Percentiles rank a stretch among this genome's conserved stretches.
Evolutionary conservation across 2,888 invertebrate genomes (phyloP).

Genomic region (Ophraella communa): DNA sequence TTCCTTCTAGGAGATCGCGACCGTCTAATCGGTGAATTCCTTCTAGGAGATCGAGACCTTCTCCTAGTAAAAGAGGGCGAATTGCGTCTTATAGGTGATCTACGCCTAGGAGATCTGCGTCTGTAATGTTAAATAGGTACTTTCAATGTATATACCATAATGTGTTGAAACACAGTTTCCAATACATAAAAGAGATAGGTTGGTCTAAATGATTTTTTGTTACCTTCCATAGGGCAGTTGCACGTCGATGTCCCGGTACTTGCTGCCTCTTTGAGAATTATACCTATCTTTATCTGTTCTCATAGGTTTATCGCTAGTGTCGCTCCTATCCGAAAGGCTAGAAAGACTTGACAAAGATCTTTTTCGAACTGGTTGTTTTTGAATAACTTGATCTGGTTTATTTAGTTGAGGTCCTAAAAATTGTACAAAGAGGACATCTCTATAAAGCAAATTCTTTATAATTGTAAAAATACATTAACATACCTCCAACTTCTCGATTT

Average conservation of each 20-base stretch:
- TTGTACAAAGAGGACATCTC: background rate
- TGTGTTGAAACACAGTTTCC: too few relatives aligned
- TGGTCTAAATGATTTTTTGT: too few relatives aligned
- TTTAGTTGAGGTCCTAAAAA: background rate
- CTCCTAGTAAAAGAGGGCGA: slow-evolving; percentile 16
- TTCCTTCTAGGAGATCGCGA: slow-evolving; percentile 22
- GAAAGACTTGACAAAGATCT: slow-evolving; percentile 64
- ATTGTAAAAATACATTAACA: background rate
- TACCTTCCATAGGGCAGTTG: slow-evolving; percentile 34
- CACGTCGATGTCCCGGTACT: slow-evolving; percentile 15
- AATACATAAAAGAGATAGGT: too few relatives aligned
- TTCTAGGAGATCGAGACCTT: slow-evolving; percentile 17
- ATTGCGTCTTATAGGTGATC: slow-evolving; percentile 20
- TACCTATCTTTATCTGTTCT: slow-evolving; percentile 10
- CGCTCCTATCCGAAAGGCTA: slow-evolving; percentile 60
- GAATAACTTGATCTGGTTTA: background rate
- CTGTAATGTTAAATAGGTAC: too few relatives aligned
- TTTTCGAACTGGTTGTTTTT: slow-evolving; percentile 43
- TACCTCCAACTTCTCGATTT: background rate
- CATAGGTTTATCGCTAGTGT: slow-evolving; percentile 50
- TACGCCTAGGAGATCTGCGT: slow-evolving; percentile 8
- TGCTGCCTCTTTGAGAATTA: slow-evolving; percentile 1
- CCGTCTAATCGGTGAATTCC: slow-evolving; percentile 31
- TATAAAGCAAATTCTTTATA: background rate
- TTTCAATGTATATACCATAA: too few relatives aligned